Base-by-base conservation (phyloP, 1,140 invertebrate genomes). In the Drosophila obscura region DNA sequence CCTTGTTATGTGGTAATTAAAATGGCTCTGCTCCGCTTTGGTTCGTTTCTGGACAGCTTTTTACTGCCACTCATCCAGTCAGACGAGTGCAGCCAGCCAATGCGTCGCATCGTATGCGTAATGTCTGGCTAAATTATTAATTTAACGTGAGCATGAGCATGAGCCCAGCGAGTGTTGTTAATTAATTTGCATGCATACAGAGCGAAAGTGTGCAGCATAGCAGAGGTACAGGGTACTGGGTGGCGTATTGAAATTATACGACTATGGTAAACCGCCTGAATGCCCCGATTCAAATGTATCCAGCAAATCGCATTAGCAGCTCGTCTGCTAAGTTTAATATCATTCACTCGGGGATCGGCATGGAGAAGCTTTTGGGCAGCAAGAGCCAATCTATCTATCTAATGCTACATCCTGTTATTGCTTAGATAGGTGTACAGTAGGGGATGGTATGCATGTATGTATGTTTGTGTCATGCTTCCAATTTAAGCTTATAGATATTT, bases 121-220 rank as follows among this genome's bases (percentile, higher is more conserved):
- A 85, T 85, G 77, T 85, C 77, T 87, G 73, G 72, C 66, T 81
- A 81, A 85, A 85, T 87, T 87, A 81, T 87, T 81, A 77, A 87
- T 81, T 71, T 60, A 87, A 61, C 69, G 57, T 50, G 50, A 6
- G 24, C 51, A 19, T 19, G 19, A 19, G 19, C 22, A 41, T 11
- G 28, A 22, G 63, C 46, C 52, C 62, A 24, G 53, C 53, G 60
- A 63, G 57, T 59, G 65, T 51, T 74, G 77, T 87, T 85, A 87
- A 84, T 84, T 84, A 84, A 84, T 84, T 84, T 85, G 73, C 73
- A 69, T 60, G 57, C 69, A 71, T 71, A 63, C 52, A 45, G 41
- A 55, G 61, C 48, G 19, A 64, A 49, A 44, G 49, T 39, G 45
- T 48, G 64, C 9, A 35, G 3, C 31, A 35, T 35, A 11, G 4